Evolutionary conservation across 2,888 invertebrate genomes (phyloP), one percentile per base, ranked within the genome.

Genomic region (Ophonus ardosiacus): DNA sequence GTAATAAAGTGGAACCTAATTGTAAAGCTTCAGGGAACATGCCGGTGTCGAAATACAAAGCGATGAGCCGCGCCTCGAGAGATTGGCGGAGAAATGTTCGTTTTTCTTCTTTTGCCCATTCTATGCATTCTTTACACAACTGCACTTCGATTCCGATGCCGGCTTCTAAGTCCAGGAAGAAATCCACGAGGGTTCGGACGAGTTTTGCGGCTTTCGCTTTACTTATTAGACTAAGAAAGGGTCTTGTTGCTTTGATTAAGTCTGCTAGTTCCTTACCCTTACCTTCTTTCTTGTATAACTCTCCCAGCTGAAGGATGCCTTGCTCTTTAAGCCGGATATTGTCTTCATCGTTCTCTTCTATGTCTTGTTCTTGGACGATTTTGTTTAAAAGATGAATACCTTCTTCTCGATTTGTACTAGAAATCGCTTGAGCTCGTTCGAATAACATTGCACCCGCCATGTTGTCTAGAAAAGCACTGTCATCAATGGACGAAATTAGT

Each of bases 181-280:
- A 96, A 91, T 99, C 99, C 10, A 99, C 99, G 88, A 99, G 93
- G 21, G 98, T 97, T 87, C 99, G 95, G 7, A 99, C 99, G 89
- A 99, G 92, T 92, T 99, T 99, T 0, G 99, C 99, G 81, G 99
- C 99, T 92, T 99, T 99, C 51, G 99, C 99, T 93, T 99, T 99
- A 91, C 99, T 99, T 90, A 99, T 98, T 88, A 96, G 93, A 89
- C 96, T 96, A 86, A 99, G 94, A 91, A 99, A 99, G 15, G 99
- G 99, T 89, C 99, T 95, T 78, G 98, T 98, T 86, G 96, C 96
- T 92, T 97, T 97, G 90, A 99, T 99, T 87, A 99, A 93, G 88
- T 97, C 97, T 17, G 97, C 97, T 88, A 97, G 93, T 91, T 97
- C 97, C 92, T 97, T 97, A 87, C 98, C 98, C 92, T 98, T 97